A percentile compares a stretch with the other conserved stretches of the same genome.
Conservation (phyloP, 1,140 invertebrate genomes). For the Periplaneta americana region DNA sequence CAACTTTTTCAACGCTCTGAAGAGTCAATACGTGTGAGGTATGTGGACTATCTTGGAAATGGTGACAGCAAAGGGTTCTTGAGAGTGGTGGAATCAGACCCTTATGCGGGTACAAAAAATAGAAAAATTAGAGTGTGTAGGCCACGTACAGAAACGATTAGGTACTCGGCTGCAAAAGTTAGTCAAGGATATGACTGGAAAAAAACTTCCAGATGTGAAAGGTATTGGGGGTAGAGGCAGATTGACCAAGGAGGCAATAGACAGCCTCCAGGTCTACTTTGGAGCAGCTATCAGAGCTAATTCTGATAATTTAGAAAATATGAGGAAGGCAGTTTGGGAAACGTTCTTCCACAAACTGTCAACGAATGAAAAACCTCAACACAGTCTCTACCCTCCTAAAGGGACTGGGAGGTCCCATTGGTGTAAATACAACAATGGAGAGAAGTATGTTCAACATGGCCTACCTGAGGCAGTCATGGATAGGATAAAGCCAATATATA, state of each 20-base stretch:
- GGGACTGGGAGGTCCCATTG: background rate
- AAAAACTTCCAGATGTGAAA: background rate
- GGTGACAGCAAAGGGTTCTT: slow-evolving; percentile 13
- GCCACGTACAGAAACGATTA: slow-evolving; percentile 21
- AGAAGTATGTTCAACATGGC: background rate
- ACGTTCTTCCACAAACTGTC: slow-evolving; percentile 26
- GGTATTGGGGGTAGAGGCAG: slow-evolving; percentile 16
- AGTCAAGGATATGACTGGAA: background rate
- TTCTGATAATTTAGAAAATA: slow-evolving; percentile 18
- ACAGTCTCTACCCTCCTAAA: slow-evolving; percentile 20
- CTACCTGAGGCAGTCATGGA: background rate
- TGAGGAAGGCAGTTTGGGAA: slow-evolving; percentile 26
- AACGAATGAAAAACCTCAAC: slow-evolving; percentile 24
- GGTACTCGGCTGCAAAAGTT: slow-evolving; percentile 18
- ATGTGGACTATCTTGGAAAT: slow-evolving; percentile 13
- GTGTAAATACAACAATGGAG: background rate
- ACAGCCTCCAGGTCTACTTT: slow-evolving; percentile 22
- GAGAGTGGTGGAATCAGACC: background rate
- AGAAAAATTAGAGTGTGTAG: slow-evolving; percentile 13
- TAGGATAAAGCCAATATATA: background rate
- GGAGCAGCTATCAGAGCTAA: slow-evolving; percentile 24
- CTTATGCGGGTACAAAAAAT: slow-evolving; percentile 8
- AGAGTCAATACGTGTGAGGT: background rate
- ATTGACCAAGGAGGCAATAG: slow-evolving; percentile 21
- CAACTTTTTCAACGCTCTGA: slow-evolving; percentile 4